These are phyloP conservation scores for Ascidia mentula DNA, from an alignment of 23 tunicate genomes.

Conservation along the genomic window DNA sequence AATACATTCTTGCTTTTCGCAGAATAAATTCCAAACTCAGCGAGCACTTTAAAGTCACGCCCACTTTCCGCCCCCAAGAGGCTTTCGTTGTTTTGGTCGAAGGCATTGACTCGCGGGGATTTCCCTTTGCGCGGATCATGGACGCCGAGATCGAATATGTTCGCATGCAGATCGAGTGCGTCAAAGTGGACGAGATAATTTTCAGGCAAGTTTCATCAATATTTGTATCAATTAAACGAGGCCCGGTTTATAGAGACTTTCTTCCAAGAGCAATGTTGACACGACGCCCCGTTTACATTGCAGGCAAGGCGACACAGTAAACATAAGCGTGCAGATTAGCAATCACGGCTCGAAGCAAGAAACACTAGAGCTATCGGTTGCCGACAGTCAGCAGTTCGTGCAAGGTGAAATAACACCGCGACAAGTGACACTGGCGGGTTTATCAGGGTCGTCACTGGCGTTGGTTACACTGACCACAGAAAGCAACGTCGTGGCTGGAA, in stretches of 20 bases:
- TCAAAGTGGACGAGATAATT: neutral
- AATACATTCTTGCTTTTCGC: neutral
- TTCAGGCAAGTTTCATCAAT: constrained; percentile 47
- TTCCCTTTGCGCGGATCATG: constrained; percentile 26
- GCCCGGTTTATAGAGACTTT: too few relatives aligned
- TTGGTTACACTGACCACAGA: neutral
- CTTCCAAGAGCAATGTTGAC: too few relatives aligned
- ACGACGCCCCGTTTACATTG: neutral
- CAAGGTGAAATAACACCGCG: constrained; percentile 6
- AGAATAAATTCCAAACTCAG: constrained; percentile 11
- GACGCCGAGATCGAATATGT: constrained; percentile 22
- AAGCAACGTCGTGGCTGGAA: constrained; percentile 2
- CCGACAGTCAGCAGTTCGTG: constrained; percentile 21
- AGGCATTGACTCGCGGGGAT: constrained; percentile 34
- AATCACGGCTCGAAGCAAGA: neutral
- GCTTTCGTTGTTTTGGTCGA: constrained; percentile 20
- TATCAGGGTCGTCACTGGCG: neutral
- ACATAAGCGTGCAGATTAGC: neutral
- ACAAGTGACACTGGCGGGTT: constrained; percentile 2
- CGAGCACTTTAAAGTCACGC: constrained; percentile 9
- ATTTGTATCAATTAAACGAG: too few relatives aligned
- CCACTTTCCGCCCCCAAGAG: neutral
- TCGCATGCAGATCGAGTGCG: constrained; percentile 37
- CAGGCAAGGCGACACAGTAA: constrained; percentile 5
- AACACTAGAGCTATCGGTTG: constrained; percentile 14